phyloP scores from a whole-genome alignment of 2,797 vertebrate species.

The Tenualosa thibaudeaui region DNA sequence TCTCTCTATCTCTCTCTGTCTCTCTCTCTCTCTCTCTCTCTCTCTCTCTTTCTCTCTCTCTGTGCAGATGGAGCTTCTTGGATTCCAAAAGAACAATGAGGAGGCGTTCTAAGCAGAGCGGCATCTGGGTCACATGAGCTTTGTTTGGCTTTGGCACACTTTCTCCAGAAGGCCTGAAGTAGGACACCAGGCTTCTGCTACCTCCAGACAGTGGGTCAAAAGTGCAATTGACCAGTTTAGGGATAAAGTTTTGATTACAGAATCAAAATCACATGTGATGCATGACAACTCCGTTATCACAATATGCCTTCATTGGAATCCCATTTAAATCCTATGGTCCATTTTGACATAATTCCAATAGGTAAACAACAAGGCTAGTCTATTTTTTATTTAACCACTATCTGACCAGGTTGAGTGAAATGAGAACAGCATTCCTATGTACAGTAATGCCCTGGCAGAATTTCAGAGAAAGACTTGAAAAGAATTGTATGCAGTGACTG shows the following conservation, averaged over 20 bases:
- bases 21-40: not conserved
- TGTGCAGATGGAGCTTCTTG: constrained; percentile 40
- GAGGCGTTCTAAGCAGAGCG: constrained; percentile 30
- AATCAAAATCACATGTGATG: not conserved
- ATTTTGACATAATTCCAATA: not conserved
- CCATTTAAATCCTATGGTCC: not conserved
- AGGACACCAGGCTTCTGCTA: constrained; percentile 38
- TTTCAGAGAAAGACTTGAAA: too few relatives aligned
- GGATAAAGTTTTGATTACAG: not conserved
- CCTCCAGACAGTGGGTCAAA: not conserved
- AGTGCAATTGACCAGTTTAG: not conserved
- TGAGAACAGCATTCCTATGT: not conserved
- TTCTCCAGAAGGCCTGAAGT: constrained; percentile 46
- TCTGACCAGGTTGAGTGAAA: not conserved
- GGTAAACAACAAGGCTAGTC: not conserved
- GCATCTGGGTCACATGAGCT: constrained; percentile 45
- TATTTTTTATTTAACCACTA: not conserved
- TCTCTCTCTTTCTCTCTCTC: not conserved
- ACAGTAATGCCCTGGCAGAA: not conserved
- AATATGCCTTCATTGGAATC: not conserved
- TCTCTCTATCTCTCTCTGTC: not conserved
- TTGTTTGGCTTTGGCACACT: constrained; percentile 48
- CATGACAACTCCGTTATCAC: not conserved
- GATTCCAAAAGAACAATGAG: constrained; percentile 41
- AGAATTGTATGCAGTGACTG: not conserved